Evolutionary conservation across 2,888 invertebrate genomes (phyloP).

Genomic region (Pammene fasciana): DNA sequence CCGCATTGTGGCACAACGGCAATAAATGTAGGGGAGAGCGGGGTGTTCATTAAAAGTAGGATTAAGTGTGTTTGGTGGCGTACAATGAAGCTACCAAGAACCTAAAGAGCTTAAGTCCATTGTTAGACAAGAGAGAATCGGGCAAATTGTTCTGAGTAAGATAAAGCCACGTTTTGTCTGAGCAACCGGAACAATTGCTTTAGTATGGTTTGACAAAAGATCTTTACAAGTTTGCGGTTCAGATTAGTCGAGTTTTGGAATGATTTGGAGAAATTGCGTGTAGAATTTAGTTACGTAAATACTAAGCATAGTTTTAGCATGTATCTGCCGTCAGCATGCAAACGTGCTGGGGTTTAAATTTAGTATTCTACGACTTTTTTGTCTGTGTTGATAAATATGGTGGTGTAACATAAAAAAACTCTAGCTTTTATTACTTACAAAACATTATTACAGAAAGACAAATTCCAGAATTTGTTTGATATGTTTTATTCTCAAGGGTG

Average conservation of each 20-base stretch:
- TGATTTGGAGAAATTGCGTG: background rate
- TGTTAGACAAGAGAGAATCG: background rate
- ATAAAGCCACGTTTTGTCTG: constrained; percentile 1
- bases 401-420: too few relatives aligned
- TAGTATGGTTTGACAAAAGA: constrained; percentile 17
- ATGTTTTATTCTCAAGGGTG: too few relatives aligned
- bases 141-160: constrained; percentile 11
- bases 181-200: constrained; percentile 32
- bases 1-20: constrained; percentile 34
- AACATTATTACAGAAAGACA: too few relatives aligned
- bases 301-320: too few relatives aligned
- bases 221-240: constrained; percentile 28
- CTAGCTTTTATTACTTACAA: too few relatives aligned
- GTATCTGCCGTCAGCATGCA: too few relatives aligned
- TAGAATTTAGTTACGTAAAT: too few relatives aligned
- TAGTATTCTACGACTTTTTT: too few relatives aligned
- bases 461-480: too few relatives aligned
- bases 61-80: constrained; percentile 48
- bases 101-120: constrained; percentile 8
- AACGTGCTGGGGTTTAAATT: too few relatives aligned
- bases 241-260: constrained; percentile 13
- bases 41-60: constrained; percentile 50
- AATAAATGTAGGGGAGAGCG: constrained; percentile 41
- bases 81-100: constrained; percentile 1
- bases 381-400: too few relatives aligned